Evolutionary conservation across 2,888 invertebrate species (phyloP).

Genomic region (Plutella xylostella): DNA sequence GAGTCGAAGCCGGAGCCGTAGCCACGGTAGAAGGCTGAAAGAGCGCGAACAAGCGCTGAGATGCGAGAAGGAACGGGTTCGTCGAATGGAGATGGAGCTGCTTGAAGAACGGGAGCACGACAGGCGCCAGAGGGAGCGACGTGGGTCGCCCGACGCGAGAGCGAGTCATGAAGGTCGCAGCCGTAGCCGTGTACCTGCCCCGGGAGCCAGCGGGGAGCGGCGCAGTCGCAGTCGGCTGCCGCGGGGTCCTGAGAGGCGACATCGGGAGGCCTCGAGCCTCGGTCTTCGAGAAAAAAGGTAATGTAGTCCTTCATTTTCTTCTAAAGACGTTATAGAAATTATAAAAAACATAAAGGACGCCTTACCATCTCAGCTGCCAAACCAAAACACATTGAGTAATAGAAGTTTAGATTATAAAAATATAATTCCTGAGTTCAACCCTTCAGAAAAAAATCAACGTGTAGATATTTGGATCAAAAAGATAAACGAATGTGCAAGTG

Average conservation of each 20-base stretch:
- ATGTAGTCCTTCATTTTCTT: too few species aligned
- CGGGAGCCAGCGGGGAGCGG: background rate
- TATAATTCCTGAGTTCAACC: too few species aligned
- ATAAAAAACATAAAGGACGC: conserved; percentile 10
- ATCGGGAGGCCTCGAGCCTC: too few species aligned
- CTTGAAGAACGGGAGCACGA: background rate
- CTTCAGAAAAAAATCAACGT: too few species aligned
- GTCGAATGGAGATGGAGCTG: background rate
- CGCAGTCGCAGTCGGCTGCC: background rate
- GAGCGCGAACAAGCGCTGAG: background rate
- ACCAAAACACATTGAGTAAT: background rate
- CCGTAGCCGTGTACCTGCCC: background rate
- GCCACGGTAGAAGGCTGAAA: background rate
- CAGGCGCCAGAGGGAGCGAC: background rate
- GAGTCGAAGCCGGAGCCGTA: conserved; percentile 1
- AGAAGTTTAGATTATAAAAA: conserved; percentile 8
- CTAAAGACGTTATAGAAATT: too few species aligned
- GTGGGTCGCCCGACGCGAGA: background rate
- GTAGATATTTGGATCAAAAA: too few species aligned
- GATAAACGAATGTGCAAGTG: conserved; percentile 15
- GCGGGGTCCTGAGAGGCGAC: too few species aligned
- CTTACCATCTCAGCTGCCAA: conserved; percentile 7
- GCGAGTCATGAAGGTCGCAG: background rate
- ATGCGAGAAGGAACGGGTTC: background rate
- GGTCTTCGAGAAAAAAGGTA: too few species aligned